A percentile compares a stretch with the other conserved stretches of the same genome.
Evolutionary conservation across 2,888 invertebrate species (phyloP).

Genomic region (Lordiphosa fenestrarum): DNA sequence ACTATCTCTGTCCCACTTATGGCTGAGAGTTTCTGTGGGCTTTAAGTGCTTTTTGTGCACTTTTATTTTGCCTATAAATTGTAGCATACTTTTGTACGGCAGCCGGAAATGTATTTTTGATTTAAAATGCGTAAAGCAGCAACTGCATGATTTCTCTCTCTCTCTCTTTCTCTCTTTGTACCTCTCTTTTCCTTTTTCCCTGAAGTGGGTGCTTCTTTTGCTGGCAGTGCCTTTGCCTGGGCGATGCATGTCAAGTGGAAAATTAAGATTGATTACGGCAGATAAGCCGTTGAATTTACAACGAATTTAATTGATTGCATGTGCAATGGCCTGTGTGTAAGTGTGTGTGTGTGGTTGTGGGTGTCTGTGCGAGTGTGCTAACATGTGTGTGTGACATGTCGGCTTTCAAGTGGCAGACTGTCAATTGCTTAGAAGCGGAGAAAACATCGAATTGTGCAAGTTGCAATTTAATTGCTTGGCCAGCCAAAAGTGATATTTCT

Average conservation of each 20-base stretch:
- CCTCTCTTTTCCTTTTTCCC: constrained; percentile 16
- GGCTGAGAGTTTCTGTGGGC: constrained; percentile 25
- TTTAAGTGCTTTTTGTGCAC: constrained; percentile 38
- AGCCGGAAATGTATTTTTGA: constrained; percentile 68
- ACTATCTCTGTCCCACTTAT: constrained; percentile 3
- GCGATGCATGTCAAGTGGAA: constrained; percentile 72
- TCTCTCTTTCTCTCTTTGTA: constrained; percentile 1
- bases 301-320: constrained; percentile 75
- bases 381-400: constrained; percentile 40
- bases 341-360: constrained; percentile 2
- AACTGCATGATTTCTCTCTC: constrained; percentile 20
- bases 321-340: constrained; percentile 53
- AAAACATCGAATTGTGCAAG: constrained; percentile 42
- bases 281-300: constrained; percentile 76
- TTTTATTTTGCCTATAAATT: constrained; percentile 57
- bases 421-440: constrained; percentile 62
- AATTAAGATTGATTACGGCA: constrained; percentile 75
- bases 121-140: constrained; percentile 65
- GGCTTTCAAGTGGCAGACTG: constrained; percentile 60
- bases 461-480: constrained; percentile 64
- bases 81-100: constrained; percentile 50
- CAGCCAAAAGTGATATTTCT: constrained; percentile 26
- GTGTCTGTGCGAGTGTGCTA: neutral
- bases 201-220: constrained; percentile 12
- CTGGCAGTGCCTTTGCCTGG: constrained; percentile 44